Base-by-base conservation (phyloP, 2,888 invertebrate genomes). In the Pammene fasciana region DNA sequence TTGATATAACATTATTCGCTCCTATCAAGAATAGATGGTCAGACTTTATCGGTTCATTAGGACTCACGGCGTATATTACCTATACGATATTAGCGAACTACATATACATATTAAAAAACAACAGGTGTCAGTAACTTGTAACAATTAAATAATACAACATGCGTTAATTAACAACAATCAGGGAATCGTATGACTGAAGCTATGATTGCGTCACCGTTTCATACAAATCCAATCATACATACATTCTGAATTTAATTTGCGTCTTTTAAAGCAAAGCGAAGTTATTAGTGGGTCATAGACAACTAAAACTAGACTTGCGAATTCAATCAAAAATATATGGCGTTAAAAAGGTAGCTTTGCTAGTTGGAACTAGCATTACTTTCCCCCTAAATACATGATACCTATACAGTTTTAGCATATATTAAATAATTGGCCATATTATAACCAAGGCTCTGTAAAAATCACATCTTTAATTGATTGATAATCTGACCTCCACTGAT, bases 51-150 rank as follows among this genome's bases (percentile, higher is more conserved):
- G 54, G 34, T 54, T n/a, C 34, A 54, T 34, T 18, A 18, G 6
- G 34, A 8, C 54, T n/a, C 54, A 54, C 54, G n/a, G 34, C 9
- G 54, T 54, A 54, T 54, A 80, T 80, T 78, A 76, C 72, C 79
- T 76, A 79, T 79, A 79, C 73, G 75, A 83, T 86, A 84, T 82
- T 82, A 84, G 79, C 79, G 56, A 79, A 83, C 75, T 74, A 72
- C 81, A 78, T 75, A 75, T 79, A 76, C 79, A 81, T 81, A 80
- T 80, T 76, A 73, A 72, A 75, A 26, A 73, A 82, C 75, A 76
- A 76, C 78, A 76, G 78, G 75, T 81, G 78, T 78, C 76, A 79
- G 79, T 78, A 72, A 75, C 67, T 65, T 65, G 70, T 74, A 78
- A 81, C 74, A 76, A 74, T 74, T 72, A 72, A 71, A 59, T 59